Base-by-base conservation (phyloP, 2,888 invertebrate species). In the Cistogaster globosa region DNA sequence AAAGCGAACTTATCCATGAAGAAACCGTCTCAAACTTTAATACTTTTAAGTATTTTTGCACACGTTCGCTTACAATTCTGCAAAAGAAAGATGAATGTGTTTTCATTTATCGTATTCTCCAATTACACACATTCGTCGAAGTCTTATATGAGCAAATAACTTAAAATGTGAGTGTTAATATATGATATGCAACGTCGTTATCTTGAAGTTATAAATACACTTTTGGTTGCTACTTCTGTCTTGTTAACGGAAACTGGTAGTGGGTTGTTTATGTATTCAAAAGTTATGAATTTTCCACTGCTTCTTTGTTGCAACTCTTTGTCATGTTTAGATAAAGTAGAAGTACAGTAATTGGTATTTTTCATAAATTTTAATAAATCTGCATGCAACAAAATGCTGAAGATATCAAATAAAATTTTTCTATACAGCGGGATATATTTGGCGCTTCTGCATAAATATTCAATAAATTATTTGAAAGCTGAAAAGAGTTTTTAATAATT, bases 341-440 rank as follows among this genome's bases (percentile, higher is more conserved):
- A 42, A 76, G 1, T 18, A 65, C 45, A 65, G 7, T 65, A 65
- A 76, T 65, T 76, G 65, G 11, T 45, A 55, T 75, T 65, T 57
- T 20, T 1, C 8, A 22, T 53, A 18, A 7, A 9, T 53, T n/a
- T 4, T 53, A 18, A 20, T 53, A 53, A 53, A 53, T 53, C 51
- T 53, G 51, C 51, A 18, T 53, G 11, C 3, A 53, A 53, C 18
- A 53, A 53, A 53, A 8, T 53, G 18, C 5, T 51, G 18, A 18
- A 16, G 16, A 48, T n/a, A 14, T 48, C 6, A n/a, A 48, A 48
- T 48, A 6, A 48, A 16, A n/a, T 48, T 48, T 48, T 48, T 14
- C 4, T 48, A 14, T 7, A n/a, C 45, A 48, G 7, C 45, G 32
- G 32, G 8, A 32, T 32, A 32, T 8, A 32, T 32, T 32, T 32